These are phyloP conservation scores for Albula goreensis DNA, from an alignment of 2,113 vertebrate genomes.

Conservation along the genomic window DNA sequence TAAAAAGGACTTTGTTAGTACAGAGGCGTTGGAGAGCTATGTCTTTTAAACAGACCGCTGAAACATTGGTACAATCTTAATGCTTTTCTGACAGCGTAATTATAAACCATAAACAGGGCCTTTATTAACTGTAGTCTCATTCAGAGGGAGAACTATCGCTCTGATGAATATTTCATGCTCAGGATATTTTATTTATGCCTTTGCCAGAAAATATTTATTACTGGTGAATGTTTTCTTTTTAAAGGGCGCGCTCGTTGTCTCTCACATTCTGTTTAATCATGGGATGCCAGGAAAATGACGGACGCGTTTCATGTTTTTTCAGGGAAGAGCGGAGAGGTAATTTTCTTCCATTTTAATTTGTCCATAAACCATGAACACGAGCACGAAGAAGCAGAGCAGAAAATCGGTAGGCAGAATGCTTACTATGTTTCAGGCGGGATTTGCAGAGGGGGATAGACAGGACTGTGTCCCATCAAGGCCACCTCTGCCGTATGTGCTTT, in stretches of 20 bases:
- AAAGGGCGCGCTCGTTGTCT: neutral
- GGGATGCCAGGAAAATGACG: neutral
- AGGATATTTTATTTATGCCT: neutral
- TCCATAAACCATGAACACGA: neutral
- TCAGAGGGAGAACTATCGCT: neutral
- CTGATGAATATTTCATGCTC: conserved; percentile 10
- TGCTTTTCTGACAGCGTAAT: neutral
- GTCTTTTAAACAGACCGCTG: neutral
- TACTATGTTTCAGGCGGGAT: no score
- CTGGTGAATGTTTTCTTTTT: neutral
- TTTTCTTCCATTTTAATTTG: neutral
- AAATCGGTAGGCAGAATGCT: neutral
- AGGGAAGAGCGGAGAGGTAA: neutral
- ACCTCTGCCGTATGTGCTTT: no score
- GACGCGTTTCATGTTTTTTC: neutral
- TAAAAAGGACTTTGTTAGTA: neutral
- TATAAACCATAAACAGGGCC: neutral
- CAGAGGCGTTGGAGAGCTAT: neutral
- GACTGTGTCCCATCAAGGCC: no score
- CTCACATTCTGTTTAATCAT: neutral
- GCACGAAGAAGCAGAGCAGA: neutral
- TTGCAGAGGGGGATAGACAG: no score
- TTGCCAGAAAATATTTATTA: neutral
- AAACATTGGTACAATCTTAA: neutral
- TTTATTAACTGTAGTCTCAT: neutral